phyloP scores from a whole-genome alignment of 2,797 vertebrate genomes.

The Emys orbicularis region DNA sequence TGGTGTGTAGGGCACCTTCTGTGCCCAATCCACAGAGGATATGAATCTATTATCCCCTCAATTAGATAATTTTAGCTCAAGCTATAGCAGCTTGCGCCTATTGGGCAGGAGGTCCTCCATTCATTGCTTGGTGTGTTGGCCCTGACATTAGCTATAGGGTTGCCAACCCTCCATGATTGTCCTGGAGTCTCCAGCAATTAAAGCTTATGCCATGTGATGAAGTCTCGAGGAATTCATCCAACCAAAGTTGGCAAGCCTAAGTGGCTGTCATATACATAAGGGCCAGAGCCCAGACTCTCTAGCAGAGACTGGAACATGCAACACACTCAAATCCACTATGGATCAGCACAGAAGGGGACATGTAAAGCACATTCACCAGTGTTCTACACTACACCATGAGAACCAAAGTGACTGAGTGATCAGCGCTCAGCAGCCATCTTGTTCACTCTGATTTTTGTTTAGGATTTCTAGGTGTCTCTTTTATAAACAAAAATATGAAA shows the following conservation, averaged over 20 bases:
- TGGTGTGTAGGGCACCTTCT: not conserved
- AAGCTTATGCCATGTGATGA: no score
- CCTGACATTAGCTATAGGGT: no score
- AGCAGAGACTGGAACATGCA: not conserved
- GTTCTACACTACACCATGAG: not conserved
- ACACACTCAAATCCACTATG: not conserved
- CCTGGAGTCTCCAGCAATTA: no score
- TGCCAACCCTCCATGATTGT: no score
- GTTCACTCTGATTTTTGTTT: not conserved
- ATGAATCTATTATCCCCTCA: not conserved
- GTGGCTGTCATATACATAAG: not conserved
- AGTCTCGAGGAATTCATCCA: no score
- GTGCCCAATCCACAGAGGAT: not conserved
- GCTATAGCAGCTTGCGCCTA: not conserved
- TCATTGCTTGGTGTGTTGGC: not conserved
- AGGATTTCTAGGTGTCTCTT: not conserved
- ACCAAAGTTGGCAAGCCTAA: no score
- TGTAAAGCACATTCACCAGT: not conserved
- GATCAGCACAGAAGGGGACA: not conserved
- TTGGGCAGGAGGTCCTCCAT: conserved; percentile 16
- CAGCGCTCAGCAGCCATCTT: not conserved
- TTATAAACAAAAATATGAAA: not conserved
- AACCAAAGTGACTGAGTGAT: not conserved
- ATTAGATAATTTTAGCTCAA: conserved; percentile 26
- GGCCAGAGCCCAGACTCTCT: not conserved